Percentiles rank a stretch among this genome's conserved stretches.
Conservation (phyloP, 2,113 vertebrate species). For the Danionella cerebrum region DNA sequence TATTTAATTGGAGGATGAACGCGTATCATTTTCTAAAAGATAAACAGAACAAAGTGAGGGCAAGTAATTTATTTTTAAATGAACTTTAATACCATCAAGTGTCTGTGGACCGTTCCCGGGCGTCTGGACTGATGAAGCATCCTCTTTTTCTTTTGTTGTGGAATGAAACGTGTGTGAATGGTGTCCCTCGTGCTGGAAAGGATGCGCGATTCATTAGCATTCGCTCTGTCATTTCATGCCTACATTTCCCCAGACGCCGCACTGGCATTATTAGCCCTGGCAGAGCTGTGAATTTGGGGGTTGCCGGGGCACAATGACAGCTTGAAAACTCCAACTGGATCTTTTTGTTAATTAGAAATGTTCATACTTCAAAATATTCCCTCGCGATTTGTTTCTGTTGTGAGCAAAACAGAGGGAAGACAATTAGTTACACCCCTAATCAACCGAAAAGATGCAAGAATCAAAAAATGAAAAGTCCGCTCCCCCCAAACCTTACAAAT, state of each 20-base stretch:
- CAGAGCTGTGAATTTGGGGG: conserved; percentile 51
- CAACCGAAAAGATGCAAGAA: too few species aligned
- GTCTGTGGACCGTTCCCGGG: too few species aligned
- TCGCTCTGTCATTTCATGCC: conserved; percentile 50
- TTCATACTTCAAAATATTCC: conserved; percentile 63
- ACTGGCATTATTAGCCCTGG: conserved; percentile 56
- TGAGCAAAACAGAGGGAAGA: conserved; percentile 50
- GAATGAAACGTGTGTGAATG: conserved; percentile 5
- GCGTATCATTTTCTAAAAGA: too few species aligned
- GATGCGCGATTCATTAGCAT: conserved; percentile 57
- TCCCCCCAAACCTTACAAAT: too few species aligned
- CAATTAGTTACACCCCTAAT: conserved; percentile 54
- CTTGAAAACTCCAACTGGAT: conserved; percentile 51
- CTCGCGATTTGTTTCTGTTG: conserved; percentile 33
- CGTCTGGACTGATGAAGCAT: not conserved
- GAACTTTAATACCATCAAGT: too few species aligned
- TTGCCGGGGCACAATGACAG: conserved; percentile 55
- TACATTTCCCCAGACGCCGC: conserved; percentile 50
- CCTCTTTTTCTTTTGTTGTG: conserved; percentile 1
- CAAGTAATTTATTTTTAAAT: too few species aligned
- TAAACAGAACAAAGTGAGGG: too few species aligned
- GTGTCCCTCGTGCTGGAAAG: conserved; percentile 33
- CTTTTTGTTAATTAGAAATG: conserved; percentile 64
- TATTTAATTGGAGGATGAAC: too few species aligned
- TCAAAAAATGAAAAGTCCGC: too few species aligned